Base-by-base conservation (phyloP, 2,113 vertebrate genomes). In the Eulacestoma nigropectus region DNA sequence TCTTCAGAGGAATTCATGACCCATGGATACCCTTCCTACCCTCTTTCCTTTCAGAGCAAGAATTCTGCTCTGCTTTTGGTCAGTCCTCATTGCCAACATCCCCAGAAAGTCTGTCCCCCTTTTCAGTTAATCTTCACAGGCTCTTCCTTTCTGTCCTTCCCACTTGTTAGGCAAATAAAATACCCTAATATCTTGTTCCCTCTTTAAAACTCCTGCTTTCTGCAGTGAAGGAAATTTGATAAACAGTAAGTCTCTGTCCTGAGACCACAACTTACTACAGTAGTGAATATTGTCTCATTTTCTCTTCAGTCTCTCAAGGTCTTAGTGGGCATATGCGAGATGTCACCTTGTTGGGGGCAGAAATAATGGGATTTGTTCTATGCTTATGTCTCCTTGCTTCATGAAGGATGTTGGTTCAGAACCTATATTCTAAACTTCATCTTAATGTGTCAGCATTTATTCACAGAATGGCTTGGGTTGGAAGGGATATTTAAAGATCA, bases 71-170 rank as follows among this genome's bases (percentile, higher is more conserved):
- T 3, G 4, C n/a, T 60, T 27, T 52, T 65, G 41, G 7, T 78
- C 44, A 33, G n/a, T 22, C 50, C 59, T 65, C 26, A 21, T 49
- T 84, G 68, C 55, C 27, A 55, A 3, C 33, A 46, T 67, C 42
- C 11, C 42, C 67, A 35, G 35, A 77, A 74, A 0, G 0, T 27
- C 69, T 72, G 13, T 7, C 4, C 13, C 13, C 4, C 5, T 25
- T 44, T 88, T n/a, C 21, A 35, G 50, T 62, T 87, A 41, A 27
- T 73, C 50, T 67, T 92, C n/a, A n/a, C 26, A 19, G 26, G 18
- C 7, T 74, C 12, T 56, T 86, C 15, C 11, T 69, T 68, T 67
- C 37, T 42, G 6, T 60, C 23, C 32, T 70, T 74, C n/a, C 20
- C 2, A 1, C 49, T 73, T 62, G 30, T 35, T 63, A 67, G 35